Evolutionary conservation across 2,113 vertebrate genomes (phyloP).

Genomic region (Hemiscyllium ocellatum): DNA sequence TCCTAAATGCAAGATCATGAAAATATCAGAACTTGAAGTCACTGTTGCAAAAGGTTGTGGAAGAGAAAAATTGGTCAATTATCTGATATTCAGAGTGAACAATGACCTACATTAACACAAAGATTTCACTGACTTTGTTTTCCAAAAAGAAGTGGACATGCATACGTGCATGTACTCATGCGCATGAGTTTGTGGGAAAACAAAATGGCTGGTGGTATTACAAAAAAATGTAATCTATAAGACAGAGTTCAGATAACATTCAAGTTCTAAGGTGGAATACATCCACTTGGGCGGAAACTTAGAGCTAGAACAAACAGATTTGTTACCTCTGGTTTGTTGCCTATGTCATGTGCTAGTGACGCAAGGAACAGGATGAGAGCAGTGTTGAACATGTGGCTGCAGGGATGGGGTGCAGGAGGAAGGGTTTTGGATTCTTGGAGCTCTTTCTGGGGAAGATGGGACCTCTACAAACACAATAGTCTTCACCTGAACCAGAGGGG

Average conservation of each 20-base stretch:
- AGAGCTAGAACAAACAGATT: no score
- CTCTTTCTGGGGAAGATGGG: no score
- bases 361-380: no score
- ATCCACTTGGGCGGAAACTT: no score
- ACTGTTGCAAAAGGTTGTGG: background rate
- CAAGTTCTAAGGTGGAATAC: background rate
- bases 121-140: background rate
- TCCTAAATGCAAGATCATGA: background rate
- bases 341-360: no score
- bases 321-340: no score
- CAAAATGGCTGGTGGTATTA: background rate
- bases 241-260: background rate
- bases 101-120: background rate
- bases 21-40: background rate
- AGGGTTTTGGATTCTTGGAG: no score
- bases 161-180: background rate
- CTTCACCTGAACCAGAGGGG: no score
- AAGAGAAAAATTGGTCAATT: background rate
- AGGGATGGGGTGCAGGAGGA: no score
- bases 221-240: background rate
- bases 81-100: background rate
- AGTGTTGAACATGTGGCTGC: no score
- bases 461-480: no score
- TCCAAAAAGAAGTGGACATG: background rate
- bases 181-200: background rate